Evolutionary conservation across 2,113 vertebrate species (phyloP).

Genomic region (Monarcha castaneiventris): DNA sequence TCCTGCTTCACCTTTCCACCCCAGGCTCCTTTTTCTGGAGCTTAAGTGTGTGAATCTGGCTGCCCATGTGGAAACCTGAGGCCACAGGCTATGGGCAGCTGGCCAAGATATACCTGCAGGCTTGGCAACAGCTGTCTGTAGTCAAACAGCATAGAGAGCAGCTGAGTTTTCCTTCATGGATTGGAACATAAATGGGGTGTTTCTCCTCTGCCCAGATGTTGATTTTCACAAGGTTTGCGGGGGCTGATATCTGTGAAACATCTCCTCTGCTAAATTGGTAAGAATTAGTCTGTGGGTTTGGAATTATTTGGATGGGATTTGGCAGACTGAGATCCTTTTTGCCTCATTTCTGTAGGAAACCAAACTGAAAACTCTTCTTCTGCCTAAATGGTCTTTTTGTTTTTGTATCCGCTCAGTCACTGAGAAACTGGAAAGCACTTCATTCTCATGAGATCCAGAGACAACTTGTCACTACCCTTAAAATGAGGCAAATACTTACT

Average conservation of each 20-base stretch:
- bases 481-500: not conserved
- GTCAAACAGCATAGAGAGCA: not conserved
- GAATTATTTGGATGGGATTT: not conserved
- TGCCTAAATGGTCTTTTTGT: not conserved
- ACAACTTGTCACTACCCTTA: not conserved
- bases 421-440: not conserved
- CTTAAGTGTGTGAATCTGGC: not conserved
- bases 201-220: not conserved
- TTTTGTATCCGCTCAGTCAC: not conserved
- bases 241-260: not conserved
- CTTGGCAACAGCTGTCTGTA: not conserved
- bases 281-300: not conserved
- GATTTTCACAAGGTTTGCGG: not conserved
- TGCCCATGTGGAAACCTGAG: not conserved
- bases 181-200: not conserved
- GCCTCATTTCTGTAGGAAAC: not conserved
- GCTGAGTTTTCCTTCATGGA: not conserved
- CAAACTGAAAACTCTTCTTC: not conserved
- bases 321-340: not conserved
- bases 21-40: not conserved
- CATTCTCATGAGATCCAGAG: not conserved
- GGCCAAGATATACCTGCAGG: not conserved
- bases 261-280: not conserved
- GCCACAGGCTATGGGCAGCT: not conserved
- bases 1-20: not conserved